These are phyloP conservation scores for Achroia grisella DNA, from an alignment of 1,140 invertebrate genomes.

Conservation along the genomic window DNA sequence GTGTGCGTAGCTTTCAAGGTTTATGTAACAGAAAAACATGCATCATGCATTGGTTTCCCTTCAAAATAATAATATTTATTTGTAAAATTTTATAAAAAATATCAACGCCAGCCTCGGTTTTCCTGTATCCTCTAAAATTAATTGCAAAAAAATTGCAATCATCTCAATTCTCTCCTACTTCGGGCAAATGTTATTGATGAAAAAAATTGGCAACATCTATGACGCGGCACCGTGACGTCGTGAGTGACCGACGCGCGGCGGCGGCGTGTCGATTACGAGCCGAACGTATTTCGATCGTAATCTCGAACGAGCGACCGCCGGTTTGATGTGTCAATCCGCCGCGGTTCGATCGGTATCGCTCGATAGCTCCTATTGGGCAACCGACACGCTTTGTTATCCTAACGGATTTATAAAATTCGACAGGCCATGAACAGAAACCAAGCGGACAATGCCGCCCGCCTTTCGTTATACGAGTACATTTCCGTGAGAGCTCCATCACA, in stretches of 20 bases:
- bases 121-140: too few species aligned
- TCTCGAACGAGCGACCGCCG: constrained; percentile 39
- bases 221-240: constrained; percentile 37
- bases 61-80: too few species aligned
- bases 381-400: constrained; percentile 60
- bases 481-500: background rate
- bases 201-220: constrained; percentile 32
- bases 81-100: too few species aligned
- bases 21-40: too few species aligned
- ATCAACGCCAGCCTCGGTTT: too few species aligned
- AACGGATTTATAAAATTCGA: constrained; percentile 47
- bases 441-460: constrained; percentile 21
- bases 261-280: constrained; percentile 46
- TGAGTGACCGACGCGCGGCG: background rate
- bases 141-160: too few species aligned
- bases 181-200: background rate
- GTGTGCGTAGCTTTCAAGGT: too few species aligned
- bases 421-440: constrained; percentile 26
- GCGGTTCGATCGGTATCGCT: constrained; percentile 39
- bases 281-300: constrained; percentile 48
- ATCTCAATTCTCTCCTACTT: too few species aligned
- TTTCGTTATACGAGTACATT: constrained; percentile 16
- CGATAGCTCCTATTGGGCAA: constrained; percentile 62
- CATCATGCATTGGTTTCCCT: too few species aligned
- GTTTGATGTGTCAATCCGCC: constrained; percentile 66